Evolutionary conservation across 2,113 vertebrate species (phyloP).

Genomic region (Taxidea taxus): DNA sequence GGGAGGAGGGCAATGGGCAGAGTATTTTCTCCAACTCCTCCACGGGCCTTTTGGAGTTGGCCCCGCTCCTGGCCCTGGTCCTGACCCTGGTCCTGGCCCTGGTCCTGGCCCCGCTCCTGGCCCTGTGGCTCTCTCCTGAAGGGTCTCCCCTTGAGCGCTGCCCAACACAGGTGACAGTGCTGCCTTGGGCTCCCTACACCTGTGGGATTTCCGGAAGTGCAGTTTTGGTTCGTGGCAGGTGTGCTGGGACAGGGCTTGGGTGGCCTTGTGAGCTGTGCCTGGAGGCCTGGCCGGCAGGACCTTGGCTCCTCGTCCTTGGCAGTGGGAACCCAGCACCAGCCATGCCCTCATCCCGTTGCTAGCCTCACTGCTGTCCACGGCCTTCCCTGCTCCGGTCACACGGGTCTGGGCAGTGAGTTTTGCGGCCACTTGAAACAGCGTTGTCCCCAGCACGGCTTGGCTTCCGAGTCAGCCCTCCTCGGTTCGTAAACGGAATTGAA

Average conservation of each 20-base stretch:
- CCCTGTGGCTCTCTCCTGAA: too few relatives aligned
- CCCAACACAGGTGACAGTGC: accelerated
- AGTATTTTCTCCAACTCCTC: accelerated
- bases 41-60: too few relatives aligned
- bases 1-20: too few relatives aligned
- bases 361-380: accelerated
- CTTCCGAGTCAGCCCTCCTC: not conserved
- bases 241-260: accelerated
- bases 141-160: accelerated
- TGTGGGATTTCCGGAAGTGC: accelerated
- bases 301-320: accelerated
- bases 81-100: too few relatives aligned
- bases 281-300: accelerated
- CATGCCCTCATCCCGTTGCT: accelerated
- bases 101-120: not conserved
- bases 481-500: not conserved
- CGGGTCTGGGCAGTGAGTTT: accelerated
- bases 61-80: not conserved
- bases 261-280: accelerated
- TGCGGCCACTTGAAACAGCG: accelerated
- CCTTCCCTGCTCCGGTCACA: accelerated
- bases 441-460: too few relatives aligned
- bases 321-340: not conserved
- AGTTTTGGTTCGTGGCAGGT: accelerated
- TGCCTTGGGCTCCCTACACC: not conserved